Base-by-base conservation (phyloP, 2,797 vertebrate species). In the Hydrolagus colliei region DNA sequence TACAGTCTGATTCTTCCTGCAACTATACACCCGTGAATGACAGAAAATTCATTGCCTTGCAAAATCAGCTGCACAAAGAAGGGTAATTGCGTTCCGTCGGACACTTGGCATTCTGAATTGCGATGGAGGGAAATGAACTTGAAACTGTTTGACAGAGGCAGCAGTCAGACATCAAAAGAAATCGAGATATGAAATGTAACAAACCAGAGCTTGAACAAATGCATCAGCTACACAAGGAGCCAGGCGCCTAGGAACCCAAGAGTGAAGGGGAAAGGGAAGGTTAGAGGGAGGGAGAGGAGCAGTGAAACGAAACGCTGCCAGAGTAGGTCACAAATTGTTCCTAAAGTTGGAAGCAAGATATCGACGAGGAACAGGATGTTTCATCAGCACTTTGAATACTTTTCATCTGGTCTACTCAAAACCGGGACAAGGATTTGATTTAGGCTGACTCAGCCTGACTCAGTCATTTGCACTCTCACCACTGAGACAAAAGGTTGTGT, bases 221-320 rank as follows among this genome's bases (percentile, higher is more conserved):
- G 35, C 61, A 86, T 82, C 63, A 79, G 65, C 11, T 61, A 32
- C 22, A 27, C 14, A 72, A 35, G 32, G 12, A 84, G 13, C 61
- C 9, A 16, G 27, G 22, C 11, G 18, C 72, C 62, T 61, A 65
- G 27, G 32, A 10, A 20, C 89, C 90, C 89, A 85, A 88, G 90
- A 89, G 87, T 89, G 91, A 90, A 87, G 88, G 87, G 87, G 68
- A 11, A 89, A 87, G 87, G 87, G 63, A 87, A 86, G 88, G 89
- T 91, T 18, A 88, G 89, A 91, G 90, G 89, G 91, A 89, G 89
- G 88, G 86, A 82, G 27, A 27, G 27, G 27, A 27, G 27, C 27
- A 27, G 27, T 27, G 86, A 77, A 12, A 86, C 8, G 62, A 65
- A 67, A 4, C 41, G 7, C 22, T 71, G 65, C 16, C 65, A 71